Evolutionary conservation across 2,113 vertebrate genomes (phyloP).

Genomic region (Tylochromis polylepis): DNA sequence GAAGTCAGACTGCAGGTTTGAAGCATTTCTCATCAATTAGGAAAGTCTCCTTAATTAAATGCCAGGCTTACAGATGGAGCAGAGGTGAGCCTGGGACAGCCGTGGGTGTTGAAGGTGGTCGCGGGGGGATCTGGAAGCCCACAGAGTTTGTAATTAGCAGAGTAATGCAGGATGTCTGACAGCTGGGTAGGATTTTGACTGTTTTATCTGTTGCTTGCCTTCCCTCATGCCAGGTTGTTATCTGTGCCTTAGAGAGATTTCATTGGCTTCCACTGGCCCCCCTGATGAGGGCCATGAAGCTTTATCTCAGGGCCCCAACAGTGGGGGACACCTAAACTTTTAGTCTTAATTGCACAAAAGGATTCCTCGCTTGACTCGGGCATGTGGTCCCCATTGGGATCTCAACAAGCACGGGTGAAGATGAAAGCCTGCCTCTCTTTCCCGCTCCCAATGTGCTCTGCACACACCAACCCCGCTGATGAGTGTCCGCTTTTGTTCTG

Average conservation of each 20-base stretch:
- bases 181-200: constrained; percentile 59
- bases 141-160: constrained; percentile 70
- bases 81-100: constrained; percentile 40
- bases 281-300: not conserved
- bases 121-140: constrained; percentile 11
- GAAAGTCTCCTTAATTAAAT: constrained; percentile 55
- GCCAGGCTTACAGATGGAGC: constrained; percentile 45
- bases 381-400: constrained; percentile 48
- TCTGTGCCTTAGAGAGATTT: constrained; percentile 39
- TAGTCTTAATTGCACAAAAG: constrained; percentile 56
- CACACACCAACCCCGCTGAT: constrained; percentile 38
- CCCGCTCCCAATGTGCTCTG: constrained; percentile 19
- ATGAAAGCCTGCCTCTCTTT: constrained; percentile 48
- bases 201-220: constrained; percentile 41
- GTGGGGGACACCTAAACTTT: constrained; percentile 49
- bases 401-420: constrained; percentile 24
- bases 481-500: constrained; percentile 53
- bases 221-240: constrained; percentile 47
- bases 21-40: constrained; percentile 64
- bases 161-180: constrained; percentile 50
- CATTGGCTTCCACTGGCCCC: constrained; percentile 30
- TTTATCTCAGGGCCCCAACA: constrained; percentile 17
- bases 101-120: not conserved
- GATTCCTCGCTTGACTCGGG: constrained; percentile 40
- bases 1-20: constrained; percentile 51